These are phyloP conservation scores for Andrena trimmerana DNA, from an alignment of 2,888 invertebrate genomes.

Conservation along the genomic window DNA sequence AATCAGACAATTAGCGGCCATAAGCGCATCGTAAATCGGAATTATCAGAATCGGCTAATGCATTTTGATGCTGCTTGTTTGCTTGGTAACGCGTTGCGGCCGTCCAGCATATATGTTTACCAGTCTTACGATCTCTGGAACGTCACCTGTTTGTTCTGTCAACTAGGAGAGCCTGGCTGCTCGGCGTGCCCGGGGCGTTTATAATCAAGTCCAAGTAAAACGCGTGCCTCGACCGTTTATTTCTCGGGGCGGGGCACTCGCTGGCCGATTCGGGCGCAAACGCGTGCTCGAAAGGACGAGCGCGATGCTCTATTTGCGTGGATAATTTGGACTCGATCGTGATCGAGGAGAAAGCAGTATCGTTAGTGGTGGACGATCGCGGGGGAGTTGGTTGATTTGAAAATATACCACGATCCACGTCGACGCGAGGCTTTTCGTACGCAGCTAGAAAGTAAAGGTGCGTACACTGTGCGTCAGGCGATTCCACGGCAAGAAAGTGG, in stretches of 20 bases:
- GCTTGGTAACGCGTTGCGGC: constrained; percentile 70
- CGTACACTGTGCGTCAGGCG: too few relatives aligned
- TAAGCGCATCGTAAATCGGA: constrained; percentile 81
- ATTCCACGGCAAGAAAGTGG: too few relatives aligned
- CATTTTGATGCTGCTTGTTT: constrained; percentile 71
- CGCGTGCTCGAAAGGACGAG: background rate
- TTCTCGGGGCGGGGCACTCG: background rate
- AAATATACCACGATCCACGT: background rate
- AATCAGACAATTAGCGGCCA: constrained; percentile 81
- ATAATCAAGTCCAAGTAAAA: constrained; percentile 53
- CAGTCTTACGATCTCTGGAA: constrained; percentile 67
- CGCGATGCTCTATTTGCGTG: background rate
- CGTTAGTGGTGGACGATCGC: background rate
- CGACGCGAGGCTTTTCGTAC: too few relatives aligned
- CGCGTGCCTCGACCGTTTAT: constrained; percentile 21
- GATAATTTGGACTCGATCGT: background rate
- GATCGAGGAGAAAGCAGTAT: background rate
- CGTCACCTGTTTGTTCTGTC: constrained; percentile 64
- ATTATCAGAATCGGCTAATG: constrained; percentile 74
- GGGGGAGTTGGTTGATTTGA: background rate
- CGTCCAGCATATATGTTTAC: constrained; percentile 61
- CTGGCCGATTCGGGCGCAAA: background rate
- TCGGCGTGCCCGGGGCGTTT: constrained; percentile 21
- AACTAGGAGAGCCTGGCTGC: constrained; percentile 30
- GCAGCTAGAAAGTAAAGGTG: too few relatives aligned